Base-by-base conservation (phyloP, 2,797 vertebrate species). In the Eleutherodactylus coqui region DNA sequence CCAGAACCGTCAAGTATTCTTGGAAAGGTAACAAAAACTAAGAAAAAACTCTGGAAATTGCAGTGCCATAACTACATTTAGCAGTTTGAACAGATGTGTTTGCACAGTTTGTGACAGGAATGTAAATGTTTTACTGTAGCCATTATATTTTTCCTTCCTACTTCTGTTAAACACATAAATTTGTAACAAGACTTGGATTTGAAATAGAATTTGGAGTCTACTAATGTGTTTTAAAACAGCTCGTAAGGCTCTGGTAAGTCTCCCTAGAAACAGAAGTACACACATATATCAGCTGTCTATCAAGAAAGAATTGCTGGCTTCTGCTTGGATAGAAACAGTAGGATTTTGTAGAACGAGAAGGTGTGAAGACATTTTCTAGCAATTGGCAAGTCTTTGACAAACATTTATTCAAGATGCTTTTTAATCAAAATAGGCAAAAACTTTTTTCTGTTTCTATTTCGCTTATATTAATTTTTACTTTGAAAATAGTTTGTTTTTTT, bases 1-100 rank as follows among this genome's bases (percentile, higher is more conserved):
- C 83, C 27, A 41, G 85, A 79, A 88, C 84, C 60, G 88, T 76
- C 43, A 84, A 88, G 88, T 89, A 86, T 89, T 82, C 87, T 89
- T 81, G 90, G 86, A 86, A 75, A 90, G 80, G 36, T 17, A 85
- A 60, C 49, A 80, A 72, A 85, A 78, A 72, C 5, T 17, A 83
- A 79, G 70, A 58, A 60, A 85, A 85, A 72, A 69, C 45, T 69
- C 14, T 77, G 83, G 81, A 83, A 78, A 78, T 77, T 67, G 83
- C 32, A 78, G 77, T 80, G 75, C 75, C 72, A 84, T 72, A 70
- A 67, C 41, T 51, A 21, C 76, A 47, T 70, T 36, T 58, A 80
- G 84, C 69, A 55, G 77, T 80, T 80, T 85, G 84, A 85, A 85
- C 84, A 85, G 84, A 85, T 85, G 84, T 85, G 84, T 80, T 85